Evolutionary conservation across 1,140 invertebrate species (phyloP).

Genomic region (Centruroides vittatus): DNA sequence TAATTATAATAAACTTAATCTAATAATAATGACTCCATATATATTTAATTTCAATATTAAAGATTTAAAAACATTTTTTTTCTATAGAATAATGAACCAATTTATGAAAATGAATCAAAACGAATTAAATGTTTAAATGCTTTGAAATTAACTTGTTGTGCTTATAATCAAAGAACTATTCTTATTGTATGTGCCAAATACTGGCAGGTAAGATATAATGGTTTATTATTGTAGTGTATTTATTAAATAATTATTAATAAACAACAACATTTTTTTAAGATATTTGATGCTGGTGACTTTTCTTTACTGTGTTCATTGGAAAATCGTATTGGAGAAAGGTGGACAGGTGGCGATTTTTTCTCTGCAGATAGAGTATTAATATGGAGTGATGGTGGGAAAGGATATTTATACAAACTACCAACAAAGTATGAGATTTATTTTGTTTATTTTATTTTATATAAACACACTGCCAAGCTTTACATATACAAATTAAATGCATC

Average conservation of each 20-base stretch:
- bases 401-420: slow-evolving; percentile 85
- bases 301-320: slow-evolving; percentile 75
- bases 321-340: slow-evolving; percentile 66
- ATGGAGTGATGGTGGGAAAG: slow-evolving; percentile 87
- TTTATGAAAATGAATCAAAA: slow-evolving; percentile 97
- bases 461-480: no score
- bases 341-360: slow-evolving; percentile 89
- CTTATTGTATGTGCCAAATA: slow-evolving; percentile 91
- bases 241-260: background rate
- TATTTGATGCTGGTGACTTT: slow-evolving; percentile 81
- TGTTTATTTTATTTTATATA: background rate
- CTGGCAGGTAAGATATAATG: slow-evolving; percentile 64
- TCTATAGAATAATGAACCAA: slow-evolving; percentile 25
- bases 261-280: slow-evolving; percentile 38
- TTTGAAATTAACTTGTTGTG: slow-evolving; percentile 79
- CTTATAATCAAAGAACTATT: slow-evolving; percentile 90
- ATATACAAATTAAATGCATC: no score
- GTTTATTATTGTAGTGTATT: background rate
- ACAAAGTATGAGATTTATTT: slow-evolving; percentile 59
- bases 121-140: slow-evolving; percentile 89
- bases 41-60: no score
- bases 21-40: no score
- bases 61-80: no score
- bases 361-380: slow-evolving; percentile 75
- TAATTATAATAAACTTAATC: no score